These are phyloP conservation scores for Leptinotarsa juncta DNA, from an alignment of 2,888 invertebrate species.

Conservation along the genomic window DNA sequence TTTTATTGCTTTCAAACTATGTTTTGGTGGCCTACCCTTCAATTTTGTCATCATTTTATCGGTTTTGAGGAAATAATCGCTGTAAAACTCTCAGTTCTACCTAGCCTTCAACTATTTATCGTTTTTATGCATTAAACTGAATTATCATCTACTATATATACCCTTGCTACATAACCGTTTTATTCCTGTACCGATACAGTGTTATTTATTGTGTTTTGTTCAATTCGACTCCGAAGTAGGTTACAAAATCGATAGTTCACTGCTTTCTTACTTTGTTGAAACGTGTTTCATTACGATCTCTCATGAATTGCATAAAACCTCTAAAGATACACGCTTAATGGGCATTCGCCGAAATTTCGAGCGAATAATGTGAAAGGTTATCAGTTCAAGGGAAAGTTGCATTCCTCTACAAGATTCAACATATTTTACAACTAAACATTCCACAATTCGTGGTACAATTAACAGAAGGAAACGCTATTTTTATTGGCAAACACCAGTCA, in stretches of 20 bases:
- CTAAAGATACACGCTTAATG: constrained; percentile 16
- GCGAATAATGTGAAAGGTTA: constrained; percentile 48
- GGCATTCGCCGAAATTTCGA: constrained; percentile 32
- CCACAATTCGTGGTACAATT: constrained; percentile 21
- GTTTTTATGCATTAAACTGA: too few relatives aligned
- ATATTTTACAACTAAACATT: constrained; percentile 31
- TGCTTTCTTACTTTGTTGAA: constrained; percentile 15
- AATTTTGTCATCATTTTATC: too few relatives aligned
- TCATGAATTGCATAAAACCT: constrained; percentile 17
- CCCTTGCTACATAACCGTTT: not conserved
- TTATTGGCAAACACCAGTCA: constrained; percentile 31
- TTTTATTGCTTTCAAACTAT: too few relatives aligned
- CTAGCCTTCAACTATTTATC: too few relatives aligned
- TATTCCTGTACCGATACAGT: not conserved
- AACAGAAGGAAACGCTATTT: constrained; percentile 31
- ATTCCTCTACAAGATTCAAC: constrained; percentile 41
- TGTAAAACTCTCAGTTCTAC: too few relatives aligned
- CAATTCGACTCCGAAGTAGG: constrained; percentile 9
- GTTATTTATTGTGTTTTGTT: not conserved
- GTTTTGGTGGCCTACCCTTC: too few relatives aligned
- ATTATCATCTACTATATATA: not conserved
- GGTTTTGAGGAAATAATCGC: too few relatives aligned
- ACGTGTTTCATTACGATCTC: constrained; percentile 19
- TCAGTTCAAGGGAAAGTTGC: constrained; percentile 46
- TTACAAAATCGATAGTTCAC: constrained; percentile 8